Conservation (phyloP, 2,797 vertebrate genomes). For the Limosa lapponica region DNA sequence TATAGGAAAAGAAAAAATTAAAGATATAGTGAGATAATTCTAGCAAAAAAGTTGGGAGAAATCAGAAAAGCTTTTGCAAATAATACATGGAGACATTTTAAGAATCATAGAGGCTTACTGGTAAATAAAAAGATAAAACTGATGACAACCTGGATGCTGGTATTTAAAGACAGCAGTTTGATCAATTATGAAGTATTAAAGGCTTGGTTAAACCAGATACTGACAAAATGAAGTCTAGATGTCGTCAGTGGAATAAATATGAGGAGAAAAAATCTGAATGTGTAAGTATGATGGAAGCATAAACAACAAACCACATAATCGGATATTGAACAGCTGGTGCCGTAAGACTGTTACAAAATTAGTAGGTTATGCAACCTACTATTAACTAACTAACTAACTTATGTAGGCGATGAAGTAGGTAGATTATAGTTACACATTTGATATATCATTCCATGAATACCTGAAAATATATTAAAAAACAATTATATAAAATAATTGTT, state of each 20-base stretch:
- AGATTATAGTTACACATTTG: not conserved
- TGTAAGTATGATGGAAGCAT: not conserved
- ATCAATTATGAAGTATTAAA: not conserved
- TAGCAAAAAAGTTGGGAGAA: not conserved
- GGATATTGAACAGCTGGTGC: not conserved
- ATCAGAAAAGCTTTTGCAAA: not conserved
- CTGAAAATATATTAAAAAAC: not conserved
- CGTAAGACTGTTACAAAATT: not conserved
- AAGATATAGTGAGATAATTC: not conserved
- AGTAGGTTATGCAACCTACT: not conserved
- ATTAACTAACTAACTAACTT: not conserved
- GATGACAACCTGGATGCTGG: not conserved
- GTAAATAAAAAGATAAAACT: not conserved
- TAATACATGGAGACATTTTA: not conserved
- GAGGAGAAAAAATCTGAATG: not conserved
- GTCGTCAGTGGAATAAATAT: not conserved
- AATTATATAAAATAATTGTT: not conserved
- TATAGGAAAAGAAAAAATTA: not conserved
- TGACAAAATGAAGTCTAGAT: not conserved
- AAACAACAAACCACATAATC: not conserved
- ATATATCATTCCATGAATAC: not conserved
- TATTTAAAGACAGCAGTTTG: slow-evolving; percentile 14
- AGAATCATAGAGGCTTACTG: not conserved
- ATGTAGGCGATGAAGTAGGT: not conserved
- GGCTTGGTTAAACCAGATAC: not conserved